Conservation (phyloP, 2,113 vertebrate species). For the Hemichromis elongatus region DNA sequence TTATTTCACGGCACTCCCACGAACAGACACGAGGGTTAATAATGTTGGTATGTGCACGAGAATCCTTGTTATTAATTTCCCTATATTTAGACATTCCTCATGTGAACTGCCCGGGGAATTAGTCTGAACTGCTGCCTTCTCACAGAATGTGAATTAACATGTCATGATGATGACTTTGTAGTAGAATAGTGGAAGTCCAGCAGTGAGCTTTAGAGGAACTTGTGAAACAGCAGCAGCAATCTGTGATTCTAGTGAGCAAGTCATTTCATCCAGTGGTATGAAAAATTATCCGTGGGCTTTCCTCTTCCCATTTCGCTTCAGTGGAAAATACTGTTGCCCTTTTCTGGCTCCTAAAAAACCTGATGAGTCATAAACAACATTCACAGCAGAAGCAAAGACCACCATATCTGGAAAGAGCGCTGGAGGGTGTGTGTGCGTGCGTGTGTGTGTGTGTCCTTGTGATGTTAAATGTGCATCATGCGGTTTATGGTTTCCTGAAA, state of each 20-base stretch:
- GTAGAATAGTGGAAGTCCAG: not conserved
- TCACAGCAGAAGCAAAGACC: not conserved
- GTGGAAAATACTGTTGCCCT: not conserved
- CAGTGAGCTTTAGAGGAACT: not conserved
- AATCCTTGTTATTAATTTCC: not conserved
- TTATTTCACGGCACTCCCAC: not conserved
- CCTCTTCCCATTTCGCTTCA: not conserved
- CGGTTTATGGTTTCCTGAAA: conserved; percentile 14
- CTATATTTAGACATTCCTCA: conserved; percentile 55
- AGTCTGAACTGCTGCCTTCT: not conserved
- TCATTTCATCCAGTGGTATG: not conserved
- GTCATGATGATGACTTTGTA: not conserved
- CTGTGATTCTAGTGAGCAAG: not conserved
- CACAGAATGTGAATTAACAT: not conserved
- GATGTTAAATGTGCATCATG: not conserved
- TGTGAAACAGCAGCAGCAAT: not conserved
- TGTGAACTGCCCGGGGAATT: conserved; percentile 2
- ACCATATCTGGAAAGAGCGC: conserved; percentile 50
- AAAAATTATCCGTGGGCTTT: not conserved
- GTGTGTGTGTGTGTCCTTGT: not conserved
- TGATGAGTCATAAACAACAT: conserved; percentile 41
- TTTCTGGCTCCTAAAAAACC: conserved; percentile 1
- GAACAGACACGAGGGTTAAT: not conserved
- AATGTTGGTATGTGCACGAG: not conserved
- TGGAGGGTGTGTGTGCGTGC: not conserved